Base-by-base conservation (phyloP, 1,140 invertebrate genomes). In the Caenorhabditis inopinata region DNA sequence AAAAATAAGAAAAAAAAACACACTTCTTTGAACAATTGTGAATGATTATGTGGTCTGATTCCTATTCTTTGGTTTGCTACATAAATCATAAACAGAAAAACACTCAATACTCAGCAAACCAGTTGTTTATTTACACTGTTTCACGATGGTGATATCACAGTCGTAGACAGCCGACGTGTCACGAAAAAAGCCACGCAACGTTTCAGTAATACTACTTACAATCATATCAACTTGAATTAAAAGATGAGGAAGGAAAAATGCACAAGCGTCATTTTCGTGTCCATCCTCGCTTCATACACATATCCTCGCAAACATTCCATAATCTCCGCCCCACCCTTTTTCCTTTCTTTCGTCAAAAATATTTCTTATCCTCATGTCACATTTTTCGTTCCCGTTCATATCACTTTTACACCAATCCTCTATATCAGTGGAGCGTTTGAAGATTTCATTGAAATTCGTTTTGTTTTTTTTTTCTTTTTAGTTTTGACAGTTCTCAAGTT, bases 251-350 rank as follows among this genome's bases (percentile, higher is more conserved):
- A n/a, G 27, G n/a, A 35, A 25, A 1, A 51, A 25, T 51, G 49
- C 53, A 62, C 27, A 62, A 32, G 53, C 4, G 53, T 62, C 53
- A 62, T 16, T n/a, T 35, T 32, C 27, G 14, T 32, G 5, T 62
- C 29, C 14, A 32, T 11, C 21, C 51, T 23, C 32, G 2, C 27
- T 29, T 29, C 27, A 12, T 62, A 62, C 53, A 32, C 29, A 32
- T 62, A 29, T 32, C 53, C 53, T 62, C 53, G 53, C 53, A 62
- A 62, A 62, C 53, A 62, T 62, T 16, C n/a, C 11, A 53, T 62
- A 32, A 62, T 32, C 53, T 62, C 53, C 53, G 53, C 53, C 53
- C 53, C 27, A 16, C 27, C 49, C 27, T 53, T 53, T n/a, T 32
- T n/a, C 27, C 27, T 62, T 62, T 32, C 14, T 62, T 29, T 35